A percentile compares a stretch with the other conserved stretches of the same genome.
Conservation (phyloP, 2,113 vertebrate species). For the Dipodomys merriami region DNA sequence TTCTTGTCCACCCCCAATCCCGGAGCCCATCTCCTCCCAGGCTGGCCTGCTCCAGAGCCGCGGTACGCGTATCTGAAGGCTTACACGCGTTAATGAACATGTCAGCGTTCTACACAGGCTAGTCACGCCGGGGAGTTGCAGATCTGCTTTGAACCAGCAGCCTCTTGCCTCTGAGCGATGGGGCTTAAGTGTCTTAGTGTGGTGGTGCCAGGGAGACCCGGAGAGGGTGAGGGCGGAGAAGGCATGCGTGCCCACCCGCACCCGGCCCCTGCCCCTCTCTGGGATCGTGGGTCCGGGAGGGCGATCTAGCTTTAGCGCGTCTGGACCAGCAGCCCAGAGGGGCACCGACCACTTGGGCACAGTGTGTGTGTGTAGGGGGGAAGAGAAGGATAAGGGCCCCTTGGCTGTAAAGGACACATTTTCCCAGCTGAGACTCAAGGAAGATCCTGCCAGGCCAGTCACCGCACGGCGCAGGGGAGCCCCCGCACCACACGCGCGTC, state of each 20-base stretch:
- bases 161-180: not conserved
- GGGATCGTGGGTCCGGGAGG: too few relatives aligned
- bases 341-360: not conserved
- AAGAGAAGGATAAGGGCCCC: not conserved
- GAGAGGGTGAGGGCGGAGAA: not conserved
- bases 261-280: not conserved
- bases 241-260: not conserved
- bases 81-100: conserved; percentile 18
- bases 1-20: not conserved
- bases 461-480: not conserved
- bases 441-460: not conserved
- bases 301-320: not conserved
- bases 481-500: not conserved
- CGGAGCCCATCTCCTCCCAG: not conserved
- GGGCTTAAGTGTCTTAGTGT: conserved; percentile 37
- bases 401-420: not conserved
- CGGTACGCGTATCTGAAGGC: not conserved
- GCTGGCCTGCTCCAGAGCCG: not conserved
- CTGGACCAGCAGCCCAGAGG: not conserved
- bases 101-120: conserved; percentile 46
- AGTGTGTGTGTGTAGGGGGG: too few relatives aligned
- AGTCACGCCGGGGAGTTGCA: not conserved
- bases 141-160: not conserved
- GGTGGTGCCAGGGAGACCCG: not conserved
- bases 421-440: not conserved